These are phyloP conservation scores for Drosophila athabasca DNA, from an alignment of 1,140 invertebrate species.

Conservation along the genomic window DNA sequence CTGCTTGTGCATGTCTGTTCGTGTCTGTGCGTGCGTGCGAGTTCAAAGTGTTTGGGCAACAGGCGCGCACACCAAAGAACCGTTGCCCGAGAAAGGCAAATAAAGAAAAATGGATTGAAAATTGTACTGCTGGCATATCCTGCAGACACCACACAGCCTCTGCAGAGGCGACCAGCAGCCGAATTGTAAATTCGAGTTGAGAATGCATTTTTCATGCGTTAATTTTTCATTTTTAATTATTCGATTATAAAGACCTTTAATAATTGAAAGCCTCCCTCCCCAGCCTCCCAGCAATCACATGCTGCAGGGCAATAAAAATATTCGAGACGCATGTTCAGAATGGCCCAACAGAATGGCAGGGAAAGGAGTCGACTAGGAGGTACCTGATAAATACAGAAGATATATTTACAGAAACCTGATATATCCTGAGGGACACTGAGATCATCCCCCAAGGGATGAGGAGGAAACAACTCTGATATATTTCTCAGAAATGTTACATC, in stretches of 20 bases:
- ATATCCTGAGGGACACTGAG: too few species aligned
- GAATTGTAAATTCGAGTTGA: conserved; percentile 66
- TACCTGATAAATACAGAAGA: too few species aligned
- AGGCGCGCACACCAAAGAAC: conserved; percentile 5
- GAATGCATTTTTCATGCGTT: conserved; percentile 79
- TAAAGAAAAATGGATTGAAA: conserved; percentile 43
- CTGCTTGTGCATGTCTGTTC: background rate
- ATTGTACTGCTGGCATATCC: conserved; percentile 28
- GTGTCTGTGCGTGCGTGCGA: conserved; percentile 35
- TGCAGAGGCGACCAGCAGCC: conserved; percentile 8
- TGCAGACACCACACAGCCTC: conserved; percentile 1
- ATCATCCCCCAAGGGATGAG: too few species aligned
- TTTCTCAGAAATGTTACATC: too few species aligned
- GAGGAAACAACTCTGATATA: too few species aligned
- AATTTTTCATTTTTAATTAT: conserved; percentile 82
- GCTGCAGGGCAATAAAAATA: conserved; percentile 36
- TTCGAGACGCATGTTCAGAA: conserved; percentile 2
- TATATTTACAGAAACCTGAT: too few species aligned
- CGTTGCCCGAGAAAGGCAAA: conserved; percentile 13
- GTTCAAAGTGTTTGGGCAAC: conserved; percentile 70
- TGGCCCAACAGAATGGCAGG: background rate
- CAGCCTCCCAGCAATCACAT: conserved; percentile 14
- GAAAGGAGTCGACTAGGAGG: background rate
- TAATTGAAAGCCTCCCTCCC: conserved; percentile 64
- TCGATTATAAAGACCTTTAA: conserved; percentile 79